Evolutionary conservation across 2,888 invertebrate species (phyloP), one percentile per base, ranked within the genome.

Genomic region (Lasioglossum figueresi): DNA sequence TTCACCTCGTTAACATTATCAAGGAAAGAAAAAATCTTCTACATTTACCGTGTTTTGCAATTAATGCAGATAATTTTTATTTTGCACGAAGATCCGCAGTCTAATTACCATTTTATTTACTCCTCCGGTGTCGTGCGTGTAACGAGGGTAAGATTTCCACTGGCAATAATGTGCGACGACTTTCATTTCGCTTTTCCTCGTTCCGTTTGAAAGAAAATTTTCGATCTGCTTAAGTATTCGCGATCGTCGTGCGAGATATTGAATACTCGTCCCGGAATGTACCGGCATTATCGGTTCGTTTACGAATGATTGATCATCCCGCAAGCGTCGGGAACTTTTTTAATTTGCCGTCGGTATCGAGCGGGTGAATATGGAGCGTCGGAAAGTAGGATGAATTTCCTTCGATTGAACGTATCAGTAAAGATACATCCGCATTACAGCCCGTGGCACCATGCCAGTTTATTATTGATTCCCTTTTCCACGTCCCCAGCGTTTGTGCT

Each of bases 391-490:
- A 52, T 72, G 66, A 34, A 34, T 63, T 43, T 43, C 56, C 43
- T 70, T 71, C 82, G 37, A 70, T 80, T 43, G 76, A 63, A 74
- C 59, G 76, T 84, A 75, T 19, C 70, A 16, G 73, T 23, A 40
- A 84, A 78, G 78, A 78, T 82, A 78, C 82, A 71, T 59, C 77
- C 59, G 82, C 84, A 70, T 80, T 82, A 83, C 68, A 52, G 84
- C 45, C 78, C 1, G 59, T 84, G 84, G 84, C 84, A 79, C 83
- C 40, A 76, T 27, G 84, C 84, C 84, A 84, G 72, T 79, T 82
- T 79, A 83, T 83, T 84, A 84, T 84, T 79, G 84, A 84, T 84
- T 83, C 84, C 76, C 56, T 79, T n/a, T 76, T 76, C 37, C 70
- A 37, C 72, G 75, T 66, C 68, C 70, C 59, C 34, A 14, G 12